Evolutionary conservation across 2,888 invertebrate genomes (phyloP).

Genomic region (Panzeria rudis): DNA sequence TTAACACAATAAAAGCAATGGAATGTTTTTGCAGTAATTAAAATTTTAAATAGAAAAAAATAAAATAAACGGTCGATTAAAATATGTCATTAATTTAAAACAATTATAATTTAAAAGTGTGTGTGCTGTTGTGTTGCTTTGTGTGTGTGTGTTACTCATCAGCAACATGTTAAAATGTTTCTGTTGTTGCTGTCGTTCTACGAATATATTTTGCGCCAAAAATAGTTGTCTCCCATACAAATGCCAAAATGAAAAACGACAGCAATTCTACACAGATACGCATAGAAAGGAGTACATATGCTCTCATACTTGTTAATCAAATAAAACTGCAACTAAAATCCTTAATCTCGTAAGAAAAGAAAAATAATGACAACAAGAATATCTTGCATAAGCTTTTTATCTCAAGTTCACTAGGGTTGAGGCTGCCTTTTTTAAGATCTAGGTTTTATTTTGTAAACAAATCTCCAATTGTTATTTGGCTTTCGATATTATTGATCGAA

Average conservation of each 20-base stretch:
- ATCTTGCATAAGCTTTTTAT: neutral
- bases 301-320: neutral
- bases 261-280: neutral
- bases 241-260: neutral
- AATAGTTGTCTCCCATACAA: neutral
- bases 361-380: neutral
- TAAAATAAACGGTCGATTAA: no score
- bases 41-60: neutral
- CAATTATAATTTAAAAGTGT: neutral
- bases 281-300: neutral
- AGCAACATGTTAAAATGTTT: slow-evolving; percentile 2
- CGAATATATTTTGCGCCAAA: slow-evolving; percentile 55
- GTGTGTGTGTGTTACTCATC: neutral
- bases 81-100: neutral
- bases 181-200: neutral
- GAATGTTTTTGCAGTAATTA: neutral
- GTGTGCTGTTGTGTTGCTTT: neutral
- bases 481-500: no score
- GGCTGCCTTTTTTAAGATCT: no score
- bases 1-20: neutral
- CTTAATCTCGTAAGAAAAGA: neutral
- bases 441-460: no score
- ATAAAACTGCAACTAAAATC: slow-evolving; percentile 9
- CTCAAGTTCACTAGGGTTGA: no score
- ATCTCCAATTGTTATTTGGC: no score